phyloP scores from a whole-genome alignment of 2,888 invertebrate species.

The Napeogenes inachia region DNA sequence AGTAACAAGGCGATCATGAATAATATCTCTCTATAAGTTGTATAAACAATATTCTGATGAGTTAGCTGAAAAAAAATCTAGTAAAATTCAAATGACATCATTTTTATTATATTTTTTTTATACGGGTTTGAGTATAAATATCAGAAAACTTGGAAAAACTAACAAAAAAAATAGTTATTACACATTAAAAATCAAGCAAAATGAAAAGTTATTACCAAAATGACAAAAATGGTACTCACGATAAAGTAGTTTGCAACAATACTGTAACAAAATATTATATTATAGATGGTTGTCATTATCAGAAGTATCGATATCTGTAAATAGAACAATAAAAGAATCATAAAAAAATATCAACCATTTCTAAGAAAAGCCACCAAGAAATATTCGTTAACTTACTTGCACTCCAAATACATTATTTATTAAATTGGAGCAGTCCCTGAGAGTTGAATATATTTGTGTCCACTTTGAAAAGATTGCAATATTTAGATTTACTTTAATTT shows the following conservation, averaged over 20 bases:
- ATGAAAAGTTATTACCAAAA: no score
- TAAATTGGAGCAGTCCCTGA: constrained; percentile 5
- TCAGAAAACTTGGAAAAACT: no score
- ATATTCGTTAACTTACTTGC: constrained; percentile 8
- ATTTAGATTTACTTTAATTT: constrained; percentile 2
- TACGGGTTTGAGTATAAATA: no score
- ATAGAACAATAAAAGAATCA: no score
- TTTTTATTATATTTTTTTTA: no score
- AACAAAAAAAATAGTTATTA: no score
- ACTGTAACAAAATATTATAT: constrained; percentile 16
- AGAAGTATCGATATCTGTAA: constrained; percentile 8
- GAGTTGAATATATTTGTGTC: constrained; percentile 9
- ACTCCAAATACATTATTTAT: constrained; percentile 5
- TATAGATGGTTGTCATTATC: not conserved
- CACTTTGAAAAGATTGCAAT: constrained; percentile 13
- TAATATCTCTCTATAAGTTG: not conserved
- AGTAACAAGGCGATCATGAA: not conserved
- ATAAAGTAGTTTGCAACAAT: not conserved
- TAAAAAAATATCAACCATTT: no score
- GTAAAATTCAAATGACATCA: no score
- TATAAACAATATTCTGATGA: not conserved
- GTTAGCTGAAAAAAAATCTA: not conserved
- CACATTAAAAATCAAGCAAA: no score
- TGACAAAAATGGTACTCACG: not conserved
- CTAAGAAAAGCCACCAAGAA: no score